These are phyloP conservation scores for Etheostoma nigrum DNA, from an alignment of 2,797 vertebrate species.

Conservation along the genomic window DNA sequence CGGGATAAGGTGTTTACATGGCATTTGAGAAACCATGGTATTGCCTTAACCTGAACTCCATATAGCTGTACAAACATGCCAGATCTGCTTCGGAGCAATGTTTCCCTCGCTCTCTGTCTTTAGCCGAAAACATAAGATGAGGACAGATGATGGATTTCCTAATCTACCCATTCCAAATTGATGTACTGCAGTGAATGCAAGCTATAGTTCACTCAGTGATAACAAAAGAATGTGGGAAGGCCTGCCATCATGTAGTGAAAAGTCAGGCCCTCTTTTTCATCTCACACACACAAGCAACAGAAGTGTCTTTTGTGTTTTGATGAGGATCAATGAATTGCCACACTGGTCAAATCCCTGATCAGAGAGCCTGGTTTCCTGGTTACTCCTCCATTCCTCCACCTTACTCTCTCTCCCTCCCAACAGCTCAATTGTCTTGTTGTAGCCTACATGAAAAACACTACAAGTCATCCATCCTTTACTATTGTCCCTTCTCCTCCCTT, in stretches of 20 bases:
- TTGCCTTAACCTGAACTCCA: neutral
- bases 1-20: too few species aligned
- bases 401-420: conserved; percentile 16
- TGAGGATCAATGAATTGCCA: conserved; percentile 30
- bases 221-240: conserved; percentile 61
- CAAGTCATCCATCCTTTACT: conserved; percentile 54
- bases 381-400: conserved; percentile 26
- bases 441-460: conserved; percentile 56
- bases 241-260: conserved; percentile 65
- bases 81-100: conserved; percentile 16
- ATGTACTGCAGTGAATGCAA: conserved; percentile 52
- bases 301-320: conserved; percentile 23
- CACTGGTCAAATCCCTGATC: conserved; percentile 37
- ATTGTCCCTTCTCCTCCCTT: conserved; percentile 42
- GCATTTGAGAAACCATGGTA: too few species aligned
- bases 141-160: conserved; percentile 51
- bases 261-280: neutral
- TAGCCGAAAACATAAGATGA: conserved; percentile 2
- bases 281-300: conserved; percentile 18
- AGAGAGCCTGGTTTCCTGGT: conserved; percentile 17
- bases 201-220: conserved; percentile 36
- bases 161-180: conserved; percentile 29
- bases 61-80: neutral
- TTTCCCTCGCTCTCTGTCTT: conserved; percentile 3
- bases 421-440: conserved; percentile 50